Conservation (phyloP, 1,140 invertebrate species). For the Drosophila littoralis region DNA sequence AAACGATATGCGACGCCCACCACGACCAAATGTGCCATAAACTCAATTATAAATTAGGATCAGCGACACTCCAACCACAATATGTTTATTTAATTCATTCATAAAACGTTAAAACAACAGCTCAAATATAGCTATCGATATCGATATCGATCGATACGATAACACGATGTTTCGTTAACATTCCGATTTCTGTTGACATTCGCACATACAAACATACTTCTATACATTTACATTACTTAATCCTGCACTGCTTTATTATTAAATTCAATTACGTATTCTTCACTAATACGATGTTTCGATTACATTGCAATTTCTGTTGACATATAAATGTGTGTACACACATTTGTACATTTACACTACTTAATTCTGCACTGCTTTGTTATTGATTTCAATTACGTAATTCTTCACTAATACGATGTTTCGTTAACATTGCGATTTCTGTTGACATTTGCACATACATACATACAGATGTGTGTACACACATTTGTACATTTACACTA, state of each 20-base stretch:
- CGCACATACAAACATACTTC: background rate
- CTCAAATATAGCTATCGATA: background rate
- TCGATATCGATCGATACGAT: background rate
- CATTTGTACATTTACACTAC: too few relatives aligned
- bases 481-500: too few relatives aligned
- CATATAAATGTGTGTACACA: background rate
- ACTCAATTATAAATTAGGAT: constrained; percentile 49
- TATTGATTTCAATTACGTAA: background rate
- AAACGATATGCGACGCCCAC: constrained; percentile 54
- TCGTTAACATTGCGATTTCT: background rate
- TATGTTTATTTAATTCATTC: constrained; percentile 2
- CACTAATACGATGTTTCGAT: background rate
- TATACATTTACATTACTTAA: too few relatives aligned
- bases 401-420: background rate
- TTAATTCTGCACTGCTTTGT: background rate
- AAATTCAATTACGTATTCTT: constrained; percentile 39
- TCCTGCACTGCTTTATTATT: constrained; percentile 4
- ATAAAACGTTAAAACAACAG: background rate
- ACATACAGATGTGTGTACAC: background rate
- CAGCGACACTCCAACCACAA: constrained; percentile 13
- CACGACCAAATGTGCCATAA: constrained; percentile 21
- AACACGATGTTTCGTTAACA: background rate
- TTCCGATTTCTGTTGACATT: background rate
- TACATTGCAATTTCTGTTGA: background rate
- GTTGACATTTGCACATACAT: too few relatives aligned